Base-by-base conservation (phyloP, 2,113 vertebrate species). In the Hucho hucho region DNA sequence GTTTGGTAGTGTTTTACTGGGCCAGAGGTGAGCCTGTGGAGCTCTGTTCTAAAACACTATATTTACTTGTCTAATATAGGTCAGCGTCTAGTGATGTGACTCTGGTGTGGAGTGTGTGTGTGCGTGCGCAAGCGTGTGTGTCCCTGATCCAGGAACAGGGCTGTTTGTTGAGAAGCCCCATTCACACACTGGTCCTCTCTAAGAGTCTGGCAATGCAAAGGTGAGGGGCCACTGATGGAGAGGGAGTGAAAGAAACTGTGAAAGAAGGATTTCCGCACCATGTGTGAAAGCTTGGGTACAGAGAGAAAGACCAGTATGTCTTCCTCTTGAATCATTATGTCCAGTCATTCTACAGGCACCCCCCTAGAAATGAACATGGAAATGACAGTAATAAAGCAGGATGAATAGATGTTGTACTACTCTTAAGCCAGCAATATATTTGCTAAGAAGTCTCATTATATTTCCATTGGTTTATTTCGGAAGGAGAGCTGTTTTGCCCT, bases 141-240 rank as follows among this genome's bases (percentile, higher is more conserved):
- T 86, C 82, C 85, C 78, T 84, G 80, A 81, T 87, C 78, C 74
- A 63, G 74, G 47, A 66, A 58, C 73, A 72, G 69, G 69, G 28
- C 13, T 69, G 74, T 32, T 66, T 29, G 64, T 16, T 18, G 28
- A 13, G 26, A 26, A 26, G 16, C 25, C 28, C 5, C 26, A 67
- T 25, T 67, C 65, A 67, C 29, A 37, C 1, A 6, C 64, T 20
- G 64, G 28, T 32, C 26, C 28, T 67, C 28, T 61, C 43, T 61
- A 25, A 53, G 20, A 70, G n/a, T 14, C 29, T 56, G 2, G 5
- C 22, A 69, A 61, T 70, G 70, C 25, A 26, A 61, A 73, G 71
- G 61, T 74, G 69, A 76, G 29, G 67, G 32, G 63, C 24, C 67
- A 24, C 29, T 46, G 37, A 58, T 26, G 14, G 22, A 69, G 71